Evolutionary conservation across 2,113 vertebrate genomes (phyloP).

Genomic region (Thalassoma bifasciatum): DNA sequence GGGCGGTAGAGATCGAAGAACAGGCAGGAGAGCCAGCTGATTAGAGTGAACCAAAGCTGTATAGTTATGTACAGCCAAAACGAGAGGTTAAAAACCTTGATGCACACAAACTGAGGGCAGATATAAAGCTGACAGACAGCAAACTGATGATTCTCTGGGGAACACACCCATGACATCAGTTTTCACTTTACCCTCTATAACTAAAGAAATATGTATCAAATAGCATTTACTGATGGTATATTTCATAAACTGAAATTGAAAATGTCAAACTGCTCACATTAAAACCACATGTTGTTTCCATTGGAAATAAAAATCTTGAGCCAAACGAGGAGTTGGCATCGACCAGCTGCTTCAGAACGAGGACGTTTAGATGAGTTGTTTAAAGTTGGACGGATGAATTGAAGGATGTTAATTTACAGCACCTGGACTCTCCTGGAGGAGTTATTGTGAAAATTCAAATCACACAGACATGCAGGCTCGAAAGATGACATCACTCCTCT

Average conservation of each 20-base stretch:
- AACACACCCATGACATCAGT: too few species aligned
- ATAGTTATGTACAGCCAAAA: too few species aligned
- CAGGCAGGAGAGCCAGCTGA: too few species aligned
- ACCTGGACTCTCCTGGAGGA: slow-evolving; percentile 20
- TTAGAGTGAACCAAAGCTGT: too few species aligned
- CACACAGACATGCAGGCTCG: slow-evolving; percentile 21
- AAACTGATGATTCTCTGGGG: too few species aligned
- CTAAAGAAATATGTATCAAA: too few species aligned
- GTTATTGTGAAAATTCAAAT: slow-evolving; percentile 24
- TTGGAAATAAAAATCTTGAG: not conserved
- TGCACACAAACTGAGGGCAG: too few species aligned
- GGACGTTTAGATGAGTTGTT: slow-evolving; percentile 14
- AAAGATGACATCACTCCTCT: slow-evolving; percentile 52
- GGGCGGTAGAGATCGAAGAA: too few species aligned
- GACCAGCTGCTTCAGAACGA: slow-evolving; percentile 14
- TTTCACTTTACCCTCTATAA: too few species aligned
- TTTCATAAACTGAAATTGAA: slow-evolving; percentile 25
- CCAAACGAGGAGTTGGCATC: slow-evolving; percentile 12
- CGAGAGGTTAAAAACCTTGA: too few species aligned
- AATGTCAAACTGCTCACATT: not conserved
- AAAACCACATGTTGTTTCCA: not conserved
- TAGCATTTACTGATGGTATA: not conserved
- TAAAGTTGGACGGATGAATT: slow-evolving; percentile 8
- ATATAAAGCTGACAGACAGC: too few species aligned
- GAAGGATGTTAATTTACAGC: slow-evolving; percentile 30